phyloP scores from a whole-genome alignment of 1,140 invertebrate species.

The Polypedilum vanderplanki region DNA sequence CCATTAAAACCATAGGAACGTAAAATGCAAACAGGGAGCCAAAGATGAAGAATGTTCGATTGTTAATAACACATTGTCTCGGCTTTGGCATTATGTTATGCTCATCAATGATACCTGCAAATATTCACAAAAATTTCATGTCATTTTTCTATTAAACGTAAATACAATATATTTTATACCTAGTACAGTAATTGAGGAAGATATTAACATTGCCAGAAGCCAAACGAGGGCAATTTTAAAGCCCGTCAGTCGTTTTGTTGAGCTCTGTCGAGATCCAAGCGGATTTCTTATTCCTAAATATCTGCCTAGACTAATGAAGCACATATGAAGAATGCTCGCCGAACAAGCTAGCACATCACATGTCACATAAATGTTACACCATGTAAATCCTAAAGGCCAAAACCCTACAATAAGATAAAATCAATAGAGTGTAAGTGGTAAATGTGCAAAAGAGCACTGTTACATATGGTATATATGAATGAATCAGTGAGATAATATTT shows the following conservation, averaged over 20 bases:
- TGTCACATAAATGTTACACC: conserved; percentile 90
- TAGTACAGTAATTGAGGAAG: conserved; percentile 78
- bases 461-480: background rate
- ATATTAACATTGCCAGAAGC: conserved; percentile 77
- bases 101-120: conserved; percentile 59
- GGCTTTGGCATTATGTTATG: conserved; percentile 69
- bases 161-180: conserved; percentile 53
- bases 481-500: background rate
- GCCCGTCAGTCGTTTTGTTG: conserved; percentile 67
- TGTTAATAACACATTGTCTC: conserved; percentile 75
- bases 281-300: conserved; percentile 89
- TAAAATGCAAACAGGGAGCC: conserved; percentile 87
- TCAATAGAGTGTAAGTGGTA: no score
- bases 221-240: conserved; percentile 80
- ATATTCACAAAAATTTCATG: background rate
- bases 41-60: conserved; percentile 77
- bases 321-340: conserved; percentile 95
- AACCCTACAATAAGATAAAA: conserved; percentile 58
- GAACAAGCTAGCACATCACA: conserved; percentile 93
- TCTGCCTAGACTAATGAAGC: conserved; percentile 87
- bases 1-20: conserved; percentile 86
- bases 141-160: no score
- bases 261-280: conserved; percentile 67
- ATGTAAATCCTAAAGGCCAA: conserved; percentile 79
- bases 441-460: no score